Evolutionary conservation across 2,888 invertebrate species (phyloP).

Genomic region (Eupeodes latifasciatus): DNA sequence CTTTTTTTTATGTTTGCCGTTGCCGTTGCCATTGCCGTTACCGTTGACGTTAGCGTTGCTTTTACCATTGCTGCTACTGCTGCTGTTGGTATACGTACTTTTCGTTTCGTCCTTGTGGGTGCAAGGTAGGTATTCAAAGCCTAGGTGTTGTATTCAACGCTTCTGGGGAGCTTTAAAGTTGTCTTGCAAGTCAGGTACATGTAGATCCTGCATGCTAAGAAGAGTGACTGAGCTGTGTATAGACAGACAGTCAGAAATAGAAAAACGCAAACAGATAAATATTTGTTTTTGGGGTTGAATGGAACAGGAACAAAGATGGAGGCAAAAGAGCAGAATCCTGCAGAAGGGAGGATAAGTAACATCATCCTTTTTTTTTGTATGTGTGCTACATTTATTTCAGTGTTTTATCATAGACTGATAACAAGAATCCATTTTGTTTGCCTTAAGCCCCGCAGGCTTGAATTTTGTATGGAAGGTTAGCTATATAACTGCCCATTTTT

Average conservation of each 20-base stretch:
- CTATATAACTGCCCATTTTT: slow-evolving; percentile 65
- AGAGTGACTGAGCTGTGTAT: slow-evolving; percentile 32
- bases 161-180: slow-evolving; percentile 60
- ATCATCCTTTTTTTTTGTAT: slow-evolving; percentile 28
- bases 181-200: slow-evolving; percentile 59
- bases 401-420: slow-evolving; percentile 75
- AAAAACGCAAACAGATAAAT: slow-evolving; percentile 40
- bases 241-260: slow-evolving; percentile 31
- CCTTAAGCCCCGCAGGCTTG: slow-evolving; percentile 66
- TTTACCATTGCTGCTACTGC: slow-evolving; percentile 21
- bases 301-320: neutral
- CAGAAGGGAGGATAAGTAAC: neutral
- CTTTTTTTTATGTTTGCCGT: slow-evolving; percentile 24
- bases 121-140: slow-evolving; percentile 59
- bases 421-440: slow-evolving; percentile 73
- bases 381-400: slow-evolving; percentile 66
- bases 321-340: neutral
- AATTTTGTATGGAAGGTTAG: slow-evolving; percentile 22
- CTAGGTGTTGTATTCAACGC: slow-evolving; percentile 62
- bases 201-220: slow-evolving; percentile 65
- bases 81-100: neutral
- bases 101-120: slow-evolving; percentile 40
- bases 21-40: slow-evolving; percentile 20
- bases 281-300: slow-evolving; percentile 16
- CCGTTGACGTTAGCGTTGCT: neutral